A percentile compares a stretch with the other conserved stretches of the same genome.
Conservation (phyloP, 2,888 invertebrate species). For the Hydraecia micacea region DNA sequence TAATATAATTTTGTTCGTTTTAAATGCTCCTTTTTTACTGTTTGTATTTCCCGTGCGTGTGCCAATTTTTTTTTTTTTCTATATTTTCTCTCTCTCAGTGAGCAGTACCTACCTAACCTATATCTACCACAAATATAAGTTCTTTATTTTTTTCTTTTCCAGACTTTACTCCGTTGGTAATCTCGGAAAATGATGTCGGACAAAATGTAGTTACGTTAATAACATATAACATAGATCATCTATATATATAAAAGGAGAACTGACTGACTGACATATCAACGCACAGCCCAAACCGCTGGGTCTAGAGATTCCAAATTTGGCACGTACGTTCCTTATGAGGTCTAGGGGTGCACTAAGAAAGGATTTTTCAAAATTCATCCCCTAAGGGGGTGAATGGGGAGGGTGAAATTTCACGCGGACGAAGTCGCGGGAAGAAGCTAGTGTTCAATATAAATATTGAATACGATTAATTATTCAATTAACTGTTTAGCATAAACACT, state of each 20-base stretch:
- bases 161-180: neutral
- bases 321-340: no score
- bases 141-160: neutral
- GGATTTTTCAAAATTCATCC: no score
- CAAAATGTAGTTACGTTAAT: neutral
- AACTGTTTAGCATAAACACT: slow-evolving; percentile 22
- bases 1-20: neutral
- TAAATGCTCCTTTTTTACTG: neutral
- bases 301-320: no score
- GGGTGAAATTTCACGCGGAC: no score
- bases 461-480: slow-evolving; percentile 30
- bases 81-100: neutral
- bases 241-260: no score
- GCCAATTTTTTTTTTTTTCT: neutral
- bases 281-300: no score
- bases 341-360: no score
- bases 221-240: slow-evolving; percentile 13
- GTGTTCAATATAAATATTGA: neutral
- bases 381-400: no score
- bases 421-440: no score
- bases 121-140: neutral
- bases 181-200: neutral
- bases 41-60: neutral
- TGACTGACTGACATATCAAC: no score
- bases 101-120: neutral